A percentile compares a stretch with the other conserved stretches of the same genome.
Conservation (phyloP, 37 sponge, comb jelly and placozoan genomes). For the Geodia barretti region DNA sequence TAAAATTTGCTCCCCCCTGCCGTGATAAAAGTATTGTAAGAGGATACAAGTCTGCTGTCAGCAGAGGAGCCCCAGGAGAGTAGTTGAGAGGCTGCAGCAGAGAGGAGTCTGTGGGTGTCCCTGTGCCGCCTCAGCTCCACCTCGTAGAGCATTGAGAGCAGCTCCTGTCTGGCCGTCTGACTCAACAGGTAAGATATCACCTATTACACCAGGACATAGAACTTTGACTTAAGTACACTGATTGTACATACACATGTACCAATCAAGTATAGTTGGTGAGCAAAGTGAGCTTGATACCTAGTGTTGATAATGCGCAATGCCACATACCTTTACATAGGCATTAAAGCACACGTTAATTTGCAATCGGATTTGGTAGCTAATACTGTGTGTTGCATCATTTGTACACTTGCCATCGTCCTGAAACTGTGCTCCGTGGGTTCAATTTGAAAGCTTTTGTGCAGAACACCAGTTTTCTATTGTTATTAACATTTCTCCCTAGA, state of each 20-base stretch:
- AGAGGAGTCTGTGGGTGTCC: constrained; percentile 58
- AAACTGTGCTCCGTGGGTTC: neutral
- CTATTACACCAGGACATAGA: constrained; percentile 24
- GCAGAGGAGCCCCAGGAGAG: constrained; percentile 23
- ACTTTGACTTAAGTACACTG: neutral
- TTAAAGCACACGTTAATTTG: neutral
- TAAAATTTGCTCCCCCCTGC: too few species aligned
- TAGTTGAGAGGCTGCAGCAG: constrained; percentile 41
- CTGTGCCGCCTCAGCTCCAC: constrained; percentile 62
- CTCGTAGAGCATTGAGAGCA: constrained; percentile 67
- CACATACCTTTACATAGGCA: too few species aligned
- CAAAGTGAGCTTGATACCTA: too few species aligned
- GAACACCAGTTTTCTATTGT: too few species aligned
- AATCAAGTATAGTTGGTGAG: too few species aligned
- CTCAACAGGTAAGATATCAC: constrained; percentile 44
- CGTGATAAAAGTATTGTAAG: too few species aligned
- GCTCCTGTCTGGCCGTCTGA: constrained; percentile 52
- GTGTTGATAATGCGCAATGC: too few species aligned
- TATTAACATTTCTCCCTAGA: too few species aligned
- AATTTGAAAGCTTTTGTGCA: too few species aligned
- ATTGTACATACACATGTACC: neutral
- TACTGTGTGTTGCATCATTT: too few species aligned
- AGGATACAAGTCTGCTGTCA: constrained; percentile 52
- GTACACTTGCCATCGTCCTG: neutral
- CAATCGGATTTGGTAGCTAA: neutral